A percentile compares a stretch with the other conserved stretches of the same genome.
Evolutionary conservation across 1,140 invertebrate species (phyloP).

Genomic region (Calycopis cecrops): DNA sequence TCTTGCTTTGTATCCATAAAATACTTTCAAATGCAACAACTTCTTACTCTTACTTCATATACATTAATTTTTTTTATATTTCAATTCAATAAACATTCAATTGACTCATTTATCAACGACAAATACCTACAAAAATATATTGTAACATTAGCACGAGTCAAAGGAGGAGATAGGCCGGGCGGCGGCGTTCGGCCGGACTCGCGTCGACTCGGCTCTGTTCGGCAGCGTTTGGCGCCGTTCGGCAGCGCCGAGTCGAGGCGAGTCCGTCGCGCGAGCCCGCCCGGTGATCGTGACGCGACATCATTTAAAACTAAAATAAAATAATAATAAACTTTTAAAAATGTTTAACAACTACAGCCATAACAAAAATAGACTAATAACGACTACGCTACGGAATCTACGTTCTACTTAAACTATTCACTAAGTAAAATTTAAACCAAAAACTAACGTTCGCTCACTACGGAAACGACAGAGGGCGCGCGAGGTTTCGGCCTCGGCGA

Average conservation of each 20-base stretch:
- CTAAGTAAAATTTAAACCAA: constrained; percentile 65
- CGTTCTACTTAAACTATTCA: constrained; percentile 64
- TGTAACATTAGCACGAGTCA: constrained; percentile 69
- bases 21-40: constrained; percentile 75
- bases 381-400: constrained; percentile 69
- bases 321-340: constrained; percentile 70
- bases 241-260: constrained; percentile 11
- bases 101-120: constrained; percentile 73
- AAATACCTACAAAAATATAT: constrained; percentile 74
- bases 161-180: constrained; percentile 48
- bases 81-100: constrained; percentile 73
- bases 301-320: constrained; percentile 56
- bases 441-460: constrained; percentile 65
- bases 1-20: constrained; percentile 72
- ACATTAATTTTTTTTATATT: constrained; percentile 56
- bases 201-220: constrained; percentile 17
- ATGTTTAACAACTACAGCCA: constrained; percentile 72
- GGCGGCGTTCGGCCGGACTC: constrained; percentile 23
- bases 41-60: constrained; percentile 70
- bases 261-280: background rate
- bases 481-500: constrained; percentile 26
- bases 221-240: constrained; percentile 16
- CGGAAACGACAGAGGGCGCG: constrained; percentile 47
- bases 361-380: constrained; percentile 73
- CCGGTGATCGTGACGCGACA: constrained; percentile 36